Conservation (phyloP, 2,797 vertebrate species). For the Lacerta bilineata region DNA sequence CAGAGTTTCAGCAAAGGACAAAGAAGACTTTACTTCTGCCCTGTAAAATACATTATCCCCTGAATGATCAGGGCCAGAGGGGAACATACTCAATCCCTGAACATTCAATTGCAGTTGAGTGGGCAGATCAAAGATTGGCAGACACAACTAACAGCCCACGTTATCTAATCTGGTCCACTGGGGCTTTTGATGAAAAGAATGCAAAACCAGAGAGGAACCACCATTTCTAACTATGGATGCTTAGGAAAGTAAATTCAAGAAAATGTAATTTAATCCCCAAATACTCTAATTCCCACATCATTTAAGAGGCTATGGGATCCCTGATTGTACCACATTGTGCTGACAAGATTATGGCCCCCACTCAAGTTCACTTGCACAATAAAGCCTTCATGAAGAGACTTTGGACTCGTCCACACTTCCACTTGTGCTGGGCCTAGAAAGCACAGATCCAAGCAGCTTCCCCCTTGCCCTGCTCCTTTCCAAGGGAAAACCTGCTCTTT, state of each 20-base stretch:
- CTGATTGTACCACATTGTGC: not conserved
- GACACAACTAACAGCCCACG: not conserved
- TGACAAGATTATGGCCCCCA: no score
- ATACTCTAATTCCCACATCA: not conserved
- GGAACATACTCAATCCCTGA: not conserved
- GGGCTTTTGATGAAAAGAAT: not conserved
- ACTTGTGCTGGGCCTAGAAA: no score
- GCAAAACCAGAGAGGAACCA: not conserved
- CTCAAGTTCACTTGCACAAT: not conserved
- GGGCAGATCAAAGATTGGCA: not conserved
- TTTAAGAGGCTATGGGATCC: not conserved
- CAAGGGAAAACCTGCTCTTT: no score
- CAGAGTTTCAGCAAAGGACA: slow-evolving; percentile 12
- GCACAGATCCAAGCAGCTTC: no score
- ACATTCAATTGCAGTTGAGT: not conserved
- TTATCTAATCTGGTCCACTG: not conserved
- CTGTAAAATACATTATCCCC: slow-evolving; percentile 3
- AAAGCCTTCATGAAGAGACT: not conserved
- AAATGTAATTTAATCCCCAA: not conserved
- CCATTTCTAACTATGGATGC: not conserved
- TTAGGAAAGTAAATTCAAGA: not conserved
- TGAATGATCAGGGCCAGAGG: slow-evolving; percentile 4
- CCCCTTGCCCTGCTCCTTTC: no score
- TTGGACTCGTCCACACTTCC: no score
- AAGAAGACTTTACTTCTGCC: not conserved